Evolutionary conservation across 2,797 vertebrate species (phyloP), one percentile per base, ranked within the genome.

Genomic region (Amblyraja radiata): DNA sequence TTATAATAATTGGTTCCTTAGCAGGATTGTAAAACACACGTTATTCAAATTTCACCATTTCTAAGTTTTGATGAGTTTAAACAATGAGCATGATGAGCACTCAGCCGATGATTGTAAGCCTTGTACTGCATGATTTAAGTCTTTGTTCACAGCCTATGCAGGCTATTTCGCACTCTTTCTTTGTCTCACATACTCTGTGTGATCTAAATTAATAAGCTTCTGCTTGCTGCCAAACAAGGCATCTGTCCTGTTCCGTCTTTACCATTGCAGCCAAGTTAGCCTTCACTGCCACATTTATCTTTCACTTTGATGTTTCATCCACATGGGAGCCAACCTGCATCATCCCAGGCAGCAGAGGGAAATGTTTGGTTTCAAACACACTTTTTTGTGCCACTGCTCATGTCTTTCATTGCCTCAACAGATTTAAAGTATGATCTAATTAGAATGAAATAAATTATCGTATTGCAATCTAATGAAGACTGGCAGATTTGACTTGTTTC

Each of bases 151-250:
- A 88, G 18, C 32, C 61, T 36, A 1, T 23, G 68, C n/a, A 21
- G 10, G 7, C 28, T 5, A 61, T n/a, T n/a, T n/a, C 28, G 16
- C n/a, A 28, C 54, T 54, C 39, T 61, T 32, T 23, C 16, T 36
- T 23, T 74, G 6, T 74, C 71, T 21, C 18, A 54, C 54, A 28
- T 36, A 39, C 81, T 54, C 78, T 46, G 28, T 10, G 14, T 21
- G 13, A 36, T 68, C 84, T 88, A 88, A 88, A 88, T 68, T 68
- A 14, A 36, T 88, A 88, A 68, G 6, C 63, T 32, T 88, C 1
- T 65, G n/a, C 36, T 63, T 88, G n/a, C 8, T 88, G n/a, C n/a
- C 63, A 88, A 88, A 65, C 84, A 88, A 61, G 54, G 84, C 84
- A 86, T 13, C 54, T 61, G 46, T 25, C 46, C 61, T 65, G 28